Conservation (phyloP, 1,140 invertebrate species). For the Trachelipus rathkii region DNA sequence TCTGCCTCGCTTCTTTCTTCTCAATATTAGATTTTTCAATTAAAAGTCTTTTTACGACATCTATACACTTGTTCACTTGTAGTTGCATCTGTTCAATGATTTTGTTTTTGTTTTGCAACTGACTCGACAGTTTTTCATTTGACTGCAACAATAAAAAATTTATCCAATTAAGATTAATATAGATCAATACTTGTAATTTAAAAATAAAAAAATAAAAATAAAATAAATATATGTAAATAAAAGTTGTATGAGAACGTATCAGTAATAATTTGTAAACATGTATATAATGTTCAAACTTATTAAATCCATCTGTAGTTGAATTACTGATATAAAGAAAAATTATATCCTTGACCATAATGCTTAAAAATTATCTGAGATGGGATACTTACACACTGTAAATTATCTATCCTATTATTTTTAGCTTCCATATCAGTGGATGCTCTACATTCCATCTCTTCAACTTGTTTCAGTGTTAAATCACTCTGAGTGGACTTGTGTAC, state of each 20-base stretch:
- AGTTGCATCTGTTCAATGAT: slow-evolving; percentile 94
- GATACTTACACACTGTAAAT: slow-evolving; percentile 74
- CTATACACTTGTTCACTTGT: slow-evolving; percentile 93
- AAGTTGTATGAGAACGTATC: not conserved
- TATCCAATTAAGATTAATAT: slow-evolving; percentile 15
- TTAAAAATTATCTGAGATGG: too few species aligned
- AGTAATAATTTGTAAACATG: too few species aligned
- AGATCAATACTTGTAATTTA: too few species aligned
- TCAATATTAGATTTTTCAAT: slow-evolving; percentile 97
- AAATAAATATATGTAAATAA: slow-evolving; percentile 13
- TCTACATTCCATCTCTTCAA: slow-evolving; percentile 88
- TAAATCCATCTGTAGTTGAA: too few species aligned
- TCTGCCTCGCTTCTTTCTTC: slow-evolving; percentile 93
- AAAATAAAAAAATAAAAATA: slow-evolving; percentile 24
- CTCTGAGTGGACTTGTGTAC: slow-evolving; percentile 63
- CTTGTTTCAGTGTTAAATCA: slow-evolving; percentile 85
- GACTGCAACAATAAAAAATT: slow-evolving; percentile 55
- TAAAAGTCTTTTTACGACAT: slow-evolving; percentile 75
- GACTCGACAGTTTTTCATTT: slow-evolving; percentile 88
- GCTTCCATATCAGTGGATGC: slow-evolving; percentile 85
- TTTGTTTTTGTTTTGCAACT: slow-evolving; percentile 88
- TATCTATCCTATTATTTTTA: slow-evolving; percentile 92
- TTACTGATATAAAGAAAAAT: too few species aligned
- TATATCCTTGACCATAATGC: too few species aligned
- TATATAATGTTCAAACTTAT: too few species aligned